These are phyloP conservation scores for Cistogaster globosa DNA, from an alignment of 2,888 invertebrate species.

Conservation along the genomic window DNA sequence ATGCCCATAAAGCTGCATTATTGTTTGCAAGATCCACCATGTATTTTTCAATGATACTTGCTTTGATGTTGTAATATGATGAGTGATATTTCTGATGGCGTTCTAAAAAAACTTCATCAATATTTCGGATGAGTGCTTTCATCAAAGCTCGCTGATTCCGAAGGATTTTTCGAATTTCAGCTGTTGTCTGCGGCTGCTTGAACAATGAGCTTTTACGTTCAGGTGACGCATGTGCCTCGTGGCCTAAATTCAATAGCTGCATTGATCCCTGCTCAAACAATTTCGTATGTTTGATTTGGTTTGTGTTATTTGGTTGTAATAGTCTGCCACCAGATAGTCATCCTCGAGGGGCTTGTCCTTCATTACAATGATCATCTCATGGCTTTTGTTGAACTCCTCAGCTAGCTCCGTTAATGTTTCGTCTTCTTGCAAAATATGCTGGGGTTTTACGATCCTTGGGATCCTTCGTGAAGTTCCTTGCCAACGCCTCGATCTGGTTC, in stretches of 20 bases:
- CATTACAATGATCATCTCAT: neutral
- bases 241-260: neutral
- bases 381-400: neutral
- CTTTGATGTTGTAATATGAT: neutral
- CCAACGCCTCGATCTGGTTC: neutral
- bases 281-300: neutral
- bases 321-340: neutral
- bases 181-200: neutral
- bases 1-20: neutral
- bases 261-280: neutral
- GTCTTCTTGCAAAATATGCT: too few relatives aligned
- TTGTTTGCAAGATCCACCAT: neutral
- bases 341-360: neutral
- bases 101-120: neutral
- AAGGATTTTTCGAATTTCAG: conserved; percentile 9
- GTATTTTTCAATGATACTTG: conserved; percentile 3
- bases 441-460: too few relatives aligned
- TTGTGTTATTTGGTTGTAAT: neutral
- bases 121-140: neutral
- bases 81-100: neutral
- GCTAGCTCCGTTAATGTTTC: too few relatives aligned
- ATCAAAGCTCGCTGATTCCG: conserved; percentile 14
- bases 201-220: neutral
- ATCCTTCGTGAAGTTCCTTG: neutral
- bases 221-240: neutral